Base-by-base conservation (phyloP, 2,797 vertebrate species). In the Aphelocoma californica region DNA sequence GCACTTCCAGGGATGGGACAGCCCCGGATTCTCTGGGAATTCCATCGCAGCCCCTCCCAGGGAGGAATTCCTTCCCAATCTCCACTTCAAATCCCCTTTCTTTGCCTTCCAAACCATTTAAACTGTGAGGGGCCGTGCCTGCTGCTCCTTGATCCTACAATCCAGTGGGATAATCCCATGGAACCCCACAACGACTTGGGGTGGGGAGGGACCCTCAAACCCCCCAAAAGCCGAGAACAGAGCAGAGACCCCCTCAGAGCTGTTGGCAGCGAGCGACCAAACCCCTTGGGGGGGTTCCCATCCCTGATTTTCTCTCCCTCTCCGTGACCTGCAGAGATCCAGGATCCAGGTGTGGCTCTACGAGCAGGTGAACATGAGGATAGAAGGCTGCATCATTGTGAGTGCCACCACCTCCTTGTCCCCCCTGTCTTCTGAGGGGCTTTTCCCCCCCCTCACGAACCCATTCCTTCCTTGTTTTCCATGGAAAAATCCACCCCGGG, bases 361-460 rank as follows among this genome's bases (percentile, higher is more conserved):
- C 45, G 99, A 99, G 92, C 99, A 99, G 91, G 99, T 99, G 90
- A 99, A 99, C 98, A 99, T 99, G 99, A 98, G 99, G 97, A 99
- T 99, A 98, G 99, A 99, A 93, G 99, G 99, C 81, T 99, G 99
- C 97, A 99, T 99, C 93, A 99, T 99, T 94, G 99, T 99, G 98
- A 99, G 99, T 99, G 84, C 4, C 28, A 1, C 2, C 20, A 3
- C 4, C 20, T 18, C 31, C 1, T 12, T 15, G 3, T 10, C 60
- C 3, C 4, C 7, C 12, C 26, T 31, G 9, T 14, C 7, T 3
- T 36, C 1, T 14, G 21, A 7, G 16, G 4, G 14, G 6, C 6
- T 12, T 25, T 10, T 40, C 8, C 44, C 26, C 21, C 3, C 3
- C 1, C 12, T 36, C 10, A 3, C 32, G 6, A 42, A 14, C 7